A percentile compares a stretch with the other conserved stretches of the same genome.
phyloP scores from a whole-genome alignment of 2,888 invertebrate species.

The Brenthis ino region DNA sequence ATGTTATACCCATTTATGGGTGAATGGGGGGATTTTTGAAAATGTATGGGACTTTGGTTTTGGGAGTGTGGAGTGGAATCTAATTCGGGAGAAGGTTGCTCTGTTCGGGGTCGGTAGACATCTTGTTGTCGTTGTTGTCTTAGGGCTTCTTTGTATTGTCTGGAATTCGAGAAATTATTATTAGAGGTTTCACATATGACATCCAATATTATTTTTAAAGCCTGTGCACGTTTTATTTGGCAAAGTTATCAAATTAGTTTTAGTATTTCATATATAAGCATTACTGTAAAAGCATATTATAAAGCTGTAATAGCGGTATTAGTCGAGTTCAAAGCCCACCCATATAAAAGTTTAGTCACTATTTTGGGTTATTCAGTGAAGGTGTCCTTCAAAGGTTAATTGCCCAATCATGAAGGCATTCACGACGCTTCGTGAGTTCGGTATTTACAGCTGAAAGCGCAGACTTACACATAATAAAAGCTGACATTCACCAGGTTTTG shows the following conservation, averaged over 20 bases:
- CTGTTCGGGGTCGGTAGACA: slow-evolving; percentile 87
- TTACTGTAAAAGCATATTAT: slow-evolving; percentile 17
- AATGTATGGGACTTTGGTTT: slow-evolving; percentile 76
- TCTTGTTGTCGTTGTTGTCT: slow-evolving; percentile 92
- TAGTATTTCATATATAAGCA: slow-evolving; percentile 10
- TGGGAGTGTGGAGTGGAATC: slow-evolving; percentile 80
- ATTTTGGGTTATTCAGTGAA: not conserved
- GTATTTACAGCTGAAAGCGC: slow-evolving; percentile 22
- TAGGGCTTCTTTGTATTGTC: slow-evolving; percentile 95
- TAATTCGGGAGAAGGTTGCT: slow-evolving; percentile 80
- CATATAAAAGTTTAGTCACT: not conserved
- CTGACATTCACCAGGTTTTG: slow-evolving; percentile 24
- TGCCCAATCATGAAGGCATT: slow-evolving; percentile 12
- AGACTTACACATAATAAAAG: slow-evolving; percentile 18
- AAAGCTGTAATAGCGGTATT: slow-evolving; percentile 22
- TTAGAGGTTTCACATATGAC: not conserved
- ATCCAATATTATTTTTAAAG: not conserved
- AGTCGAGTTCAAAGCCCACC: slow-evolving; percentile 16
- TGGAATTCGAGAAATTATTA: slow-evolving; percentile 56
- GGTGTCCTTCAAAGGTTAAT: not conserved
- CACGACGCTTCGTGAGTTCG: slow-evolving; percentile 1
- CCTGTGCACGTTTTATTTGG: slow-evolving; percentile 2
- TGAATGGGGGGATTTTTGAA: slow-evolving; percentile 73
- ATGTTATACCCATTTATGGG: slow-evolving; percentile 80
- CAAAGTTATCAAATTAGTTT: not conserved